Percentiles rank a stretch among this genome's conserved stretches.
phyloP scores from a whole-genome alignment of 1,140 invertebrate genomes.

The Nymphalis io region DNA sequence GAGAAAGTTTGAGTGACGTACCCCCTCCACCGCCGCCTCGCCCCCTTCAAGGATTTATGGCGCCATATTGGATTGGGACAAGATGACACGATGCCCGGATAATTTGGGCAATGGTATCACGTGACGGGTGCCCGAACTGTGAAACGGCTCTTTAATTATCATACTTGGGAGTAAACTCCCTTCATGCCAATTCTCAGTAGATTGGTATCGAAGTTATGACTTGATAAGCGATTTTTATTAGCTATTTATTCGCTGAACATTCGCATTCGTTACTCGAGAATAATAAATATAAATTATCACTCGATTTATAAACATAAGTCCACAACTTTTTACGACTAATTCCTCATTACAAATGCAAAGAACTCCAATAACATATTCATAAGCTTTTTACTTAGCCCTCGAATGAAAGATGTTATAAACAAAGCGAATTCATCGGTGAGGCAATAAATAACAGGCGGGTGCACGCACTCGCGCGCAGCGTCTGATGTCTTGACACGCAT shows the following conservation, averaged over 20 bases:
- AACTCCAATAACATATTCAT: constrained; percentile 62
- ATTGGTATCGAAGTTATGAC: constrained; percentile 29
- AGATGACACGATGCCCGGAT: constrained; percentile 80
- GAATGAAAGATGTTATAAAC: constrained; percentile 72
- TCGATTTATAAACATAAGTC: constrained; percentile 36
- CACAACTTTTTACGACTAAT: constrained; percentile 37
- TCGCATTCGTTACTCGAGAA: constrained; percentile 13
- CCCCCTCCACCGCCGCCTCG: constrained; percentile 65
- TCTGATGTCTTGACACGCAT: constrained; percentile 67
- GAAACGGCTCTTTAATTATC: constrained; percentile 79
- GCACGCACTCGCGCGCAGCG: constrained; percentile 71
- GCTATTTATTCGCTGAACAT: constrained; percentile 8
- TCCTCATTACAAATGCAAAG: constrained; percentile 39
- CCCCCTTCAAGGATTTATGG: constrained; percentile 76
- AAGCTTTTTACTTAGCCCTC: constrained; percentile 64
- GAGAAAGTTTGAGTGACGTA: constrained; percentile 80
- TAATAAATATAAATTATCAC: constrained; percentile 39
- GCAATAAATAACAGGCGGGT: constrained; percentile 70
- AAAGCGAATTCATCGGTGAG: constrained; percentile 67
- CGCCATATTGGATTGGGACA: constrained; percentile 81
- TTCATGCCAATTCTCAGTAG: neutral
- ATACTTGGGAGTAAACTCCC: constrained; percentile 56
- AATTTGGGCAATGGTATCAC: constrained; percentile 80
- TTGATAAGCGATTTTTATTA: constrained; percentile 20
- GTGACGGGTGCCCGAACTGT: constrained; percentile 69